Evolutionary conservation across 2,113 vertebrate species (phyloP).

Genomic region (Equus quagga): DNA sequence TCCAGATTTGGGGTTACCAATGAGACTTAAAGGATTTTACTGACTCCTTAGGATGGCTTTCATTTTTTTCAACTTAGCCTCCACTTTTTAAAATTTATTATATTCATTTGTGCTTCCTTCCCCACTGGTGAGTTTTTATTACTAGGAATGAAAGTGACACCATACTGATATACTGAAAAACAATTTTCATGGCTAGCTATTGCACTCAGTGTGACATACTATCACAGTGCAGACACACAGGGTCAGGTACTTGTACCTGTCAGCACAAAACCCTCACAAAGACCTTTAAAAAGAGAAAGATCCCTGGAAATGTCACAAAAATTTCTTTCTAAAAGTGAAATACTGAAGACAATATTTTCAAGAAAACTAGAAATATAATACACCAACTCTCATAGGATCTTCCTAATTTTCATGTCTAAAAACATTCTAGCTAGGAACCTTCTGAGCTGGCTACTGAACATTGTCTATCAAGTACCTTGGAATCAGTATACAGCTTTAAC

Average conservation of each 20-base stretch:
- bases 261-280: not conserved
- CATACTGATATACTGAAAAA: not conserved
- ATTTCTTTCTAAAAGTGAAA: not conserved
- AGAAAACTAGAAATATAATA: not conserved
- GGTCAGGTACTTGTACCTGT: not conserved
- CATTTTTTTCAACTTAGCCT: not conserved
- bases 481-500: not conserved
- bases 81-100: not conserved
- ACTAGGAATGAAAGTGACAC: not conserved
- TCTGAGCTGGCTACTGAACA: not conserved
- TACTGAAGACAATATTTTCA: not conserved
- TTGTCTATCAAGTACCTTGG: not conserved
- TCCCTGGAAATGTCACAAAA: not conserved
- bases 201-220: not conserved
- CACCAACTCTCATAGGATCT: not conserved
- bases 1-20: not conserved
- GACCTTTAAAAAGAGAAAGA: not conserved
- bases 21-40: not conserved
- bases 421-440: not conserved
- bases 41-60: not conserved
- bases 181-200: not conserved
- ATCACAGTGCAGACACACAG: not conserved
- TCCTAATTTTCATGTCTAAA: not conserved
- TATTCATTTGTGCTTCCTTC: not conserved
- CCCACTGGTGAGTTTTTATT: not conserved